Base-by-base conservation (phyloP, 1,140 invertebrate genomes). In the Babylonia areolata region DNA sequence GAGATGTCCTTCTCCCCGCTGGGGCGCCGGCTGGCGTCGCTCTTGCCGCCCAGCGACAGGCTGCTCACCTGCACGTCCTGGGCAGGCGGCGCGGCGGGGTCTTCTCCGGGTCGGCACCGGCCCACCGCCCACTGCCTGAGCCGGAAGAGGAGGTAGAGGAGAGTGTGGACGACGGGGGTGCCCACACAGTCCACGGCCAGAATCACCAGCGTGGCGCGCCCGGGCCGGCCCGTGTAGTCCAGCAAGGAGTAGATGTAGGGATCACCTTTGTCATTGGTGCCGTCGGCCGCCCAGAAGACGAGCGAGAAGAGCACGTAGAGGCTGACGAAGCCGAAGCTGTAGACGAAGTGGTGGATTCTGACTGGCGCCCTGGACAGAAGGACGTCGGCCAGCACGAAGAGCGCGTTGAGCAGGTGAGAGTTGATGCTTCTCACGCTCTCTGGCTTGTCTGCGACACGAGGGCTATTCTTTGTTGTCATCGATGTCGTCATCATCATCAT, bases 331-430 rank as follows among this genome's bases (percentile, higher is more conserved):
- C 95, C 89, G 0, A 97, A 91, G 28, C 96, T 95, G 92, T 96
- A 96, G 95, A 97, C 96, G 89, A 97, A 95, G 90, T 97, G 96
- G 1, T 96, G 92, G n/a, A 97, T 86, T 54, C 96, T 94, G 69
- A 96, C 95, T 1, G 97, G 97, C 90, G 97, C 95, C 6, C 95
- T 95, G 1, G 96, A 96, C 37, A 97, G 93, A 81, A 95, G 95
- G 58, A 97, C 91, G 93, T 98, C 97, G 15, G 96, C 88, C 17
- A 97, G 90, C 95, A 97, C 97, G 58, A 97, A 94, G 6, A 96
- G 88, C 15, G 96, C 96, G 94, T 97, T 97, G 73, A 95, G 95
- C 12, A 96, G 96, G 92, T 98, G 97, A 1, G 91, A 91, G 77
- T 90, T 88, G 71, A 91, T 88, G 77, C 90, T 92, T 12, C 89